These are phyloP conservation scores for Thripadectes ignobilis DNA, from an alignment of 2,797 vertebrate genomes.

Conservation along the genomic window DNA sequence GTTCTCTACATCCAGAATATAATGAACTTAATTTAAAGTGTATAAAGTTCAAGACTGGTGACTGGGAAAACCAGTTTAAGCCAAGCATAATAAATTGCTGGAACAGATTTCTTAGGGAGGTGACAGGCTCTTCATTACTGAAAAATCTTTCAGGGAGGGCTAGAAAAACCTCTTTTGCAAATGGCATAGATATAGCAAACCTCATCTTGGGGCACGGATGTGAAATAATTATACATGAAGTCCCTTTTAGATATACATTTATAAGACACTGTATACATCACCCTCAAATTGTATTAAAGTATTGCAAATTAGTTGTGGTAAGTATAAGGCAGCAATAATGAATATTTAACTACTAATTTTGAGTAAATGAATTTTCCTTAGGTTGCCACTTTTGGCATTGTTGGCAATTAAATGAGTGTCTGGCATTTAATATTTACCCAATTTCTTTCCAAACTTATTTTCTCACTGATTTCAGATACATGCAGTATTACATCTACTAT, in stretches of 20 bases:
- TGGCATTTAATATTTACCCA: neutral
- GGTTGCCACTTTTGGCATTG: neutral
- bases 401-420: neutral
- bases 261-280: neutral
- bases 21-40: neutral
- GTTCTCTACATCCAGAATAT: neutral
- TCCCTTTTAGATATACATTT: neutral
- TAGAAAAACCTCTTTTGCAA: neutral
- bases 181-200: neutral
- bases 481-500: neutral
- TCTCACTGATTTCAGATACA: neutral
- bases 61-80: neutral
- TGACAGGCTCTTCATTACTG: neutral
- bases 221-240: neutral
- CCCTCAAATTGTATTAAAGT: neutral
- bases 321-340: neutral
- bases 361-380: neutral
- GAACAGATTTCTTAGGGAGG: neutral
- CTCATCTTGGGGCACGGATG: neutral
- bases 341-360: neutral
- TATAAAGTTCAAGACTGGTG: neutral
- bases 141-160: neutral
- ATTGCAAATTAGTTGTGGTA: neutral
- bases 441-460: neutral
- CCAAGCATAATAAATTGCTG: neutral